A percentile compares a stretch with the other conserved stretches of the same genome.
Conservation (phyloP, 2,113 vertebrate species). For the Trematomus loennbergii region DNA sequence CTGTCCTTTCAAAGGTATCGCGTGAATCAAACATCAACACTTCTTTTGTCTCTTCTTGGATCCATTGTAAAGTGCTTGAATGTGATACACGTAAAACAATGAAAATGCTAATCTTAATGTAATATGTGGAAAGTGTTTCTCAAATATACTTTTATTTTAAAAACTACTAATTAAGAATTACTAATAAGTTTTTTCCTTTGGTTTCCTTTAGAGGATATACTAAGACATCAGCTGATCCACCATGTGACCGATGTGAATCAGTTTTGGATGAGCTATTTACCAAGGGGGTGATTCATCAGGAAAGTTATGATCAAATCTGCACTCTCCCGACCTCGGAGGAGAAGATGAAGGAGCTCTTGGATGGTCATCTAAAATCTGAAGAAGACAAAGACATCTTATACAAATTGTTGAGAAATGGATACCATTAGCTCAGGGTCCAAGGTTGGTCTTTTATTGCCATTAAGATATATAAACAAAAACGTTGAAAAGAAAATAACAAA, state of each 20-base stretch:
- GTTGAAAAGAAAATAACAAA: no score
- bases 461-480: no score
- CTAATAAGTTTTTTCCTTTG: not conserved
- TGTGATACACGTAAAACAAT: no score
- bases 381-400: not conserved
- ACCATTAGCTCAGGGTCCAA: not conserved
- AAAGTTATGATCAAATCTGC: not conserved
- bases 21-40: no score
- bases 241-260: rapidly evolving
- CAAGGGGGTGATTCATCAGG: not conserved
- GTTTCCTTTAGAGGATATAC: not conserved
- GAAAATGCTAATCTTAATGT: not conserved
- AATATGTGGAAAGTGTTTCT: not conserved
- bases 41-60: no score
- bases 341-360: not conserved
- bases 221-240: rapidly evolving
- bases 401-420: not conserved
- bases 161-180: not conserved
- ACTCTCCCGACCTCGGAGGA: not conserved
- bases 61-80: no score
- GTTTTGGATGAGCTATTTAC: not conserved
- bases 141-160: not conserved
- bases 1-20: no score
- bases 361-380: not conserved
- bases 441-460: not conserved